A percentile compares a stretch with the other conserved stretches of the same genome.
Evolutionary conservation across 1,140 invertebrate species (phyloP).

Genomic region (Caenorhabditis elegans): DNA sequence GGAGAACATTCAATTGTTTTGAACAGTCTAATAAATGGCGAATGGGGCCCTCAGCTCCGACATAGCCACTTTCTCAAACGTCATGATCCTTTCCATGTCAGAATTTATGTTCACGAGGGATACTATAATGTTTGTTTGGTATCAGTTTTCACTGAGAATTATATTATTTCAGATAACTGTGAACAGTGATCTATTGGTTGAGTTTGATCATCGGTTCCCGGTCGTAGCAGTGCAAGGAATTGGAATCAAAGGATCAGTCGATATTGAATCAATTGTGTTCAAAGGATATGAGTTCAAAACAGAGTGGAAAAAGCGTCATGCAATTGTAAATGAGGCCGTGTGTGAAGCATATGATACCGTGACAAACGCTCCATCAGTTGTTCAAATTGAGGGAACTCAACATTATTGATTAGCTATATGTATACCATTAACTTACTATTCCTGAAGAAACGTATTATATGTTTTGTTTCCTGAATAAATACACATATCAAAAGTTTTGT

Average conservation of each 20-base stretch:
- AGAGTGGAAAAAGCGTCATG: not conserved
- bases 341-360: not conserved
- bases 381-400: not conserved
- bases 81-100: not conserved
- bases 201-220: not conserved
- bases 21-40: not conserved
- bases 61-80: not conserved
- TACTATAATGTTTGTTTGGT: not conserved
- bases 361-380: not conserved
- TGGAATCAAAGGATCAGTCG: not conserved
- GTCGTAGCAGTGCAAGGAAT: not conserved
- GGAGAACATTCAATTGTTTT: not conserved
- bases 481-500: too few species aligned
- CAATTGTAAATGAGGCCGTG: not conserved
- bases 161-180: not conserved
- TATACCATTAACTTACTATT: too few species aligned
- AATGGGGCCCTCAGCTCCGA: not conserved
- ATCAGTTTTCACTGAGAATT: not conserved
- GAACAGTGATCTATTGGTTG: not conserved
- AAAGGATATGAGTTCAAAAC: not conserved
- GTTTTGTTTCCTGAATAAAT: too few species aligned
- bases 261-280: not conserved
- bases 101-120: conserved; percentile 10
- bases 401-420: too few species aligned
- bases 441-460: too few species aligned